Base-by-base conservation (phyloP, 2,888 invertebrate genomes). In the Sesamia inferens region DNA sequence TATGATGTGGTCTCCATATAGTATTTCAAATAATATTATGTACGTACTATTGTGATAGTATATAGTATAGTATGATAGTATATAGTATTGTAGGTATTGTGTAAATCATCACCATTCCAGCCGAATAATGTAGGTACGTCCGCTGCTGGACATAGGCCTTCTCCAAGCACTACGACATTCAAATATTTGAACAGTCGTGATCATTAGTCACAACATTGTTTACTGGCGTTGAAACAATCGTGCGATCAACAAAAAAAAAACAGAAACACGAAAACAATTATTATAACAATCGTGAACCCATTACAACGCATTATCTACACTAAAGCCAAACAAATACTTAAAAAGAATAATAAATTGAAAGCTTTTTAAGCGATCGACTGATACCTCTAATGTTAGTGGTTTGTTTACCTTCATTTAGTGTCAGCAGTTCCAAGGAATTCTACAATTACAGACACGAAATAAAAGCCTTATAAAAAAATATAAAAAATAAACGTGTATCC, bases 331-430 rank as follows among this genome's bases (percentile, higher is more conserved):
- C 31, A 63, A 84, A 81, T 72, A 74, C 51, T 61, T 63, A 63
- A 59, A 74, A 74, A 72, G 68, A 74, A 72, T 63, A 71, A 31
- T n/a, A 31, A 19, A 71, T 71, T 61, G 48, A 66, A 62, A 57
- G 55, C 59, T 48, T 68, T 71, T 68, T 67, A 63, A 62, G 54
- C 55, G 10, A 78, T 71, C 55, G 59, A 19, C 31, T 58, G 59
- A 65, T 68, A 73, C 24, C 58, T 65, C 31, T 24, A 47, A 24
- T 42, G n/a, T 57, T 39, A n/a, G 13, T 42, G n/a, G 24, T 64
- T 67, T 31, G 22, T 62, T 69, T 65, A 55, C 66, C 42, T 31
- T 58, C 42, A 44, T 71, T 78, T 59, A 71, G 58, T 76, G 63
- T 54, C 55, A n/a, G 10, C 22, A 58, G 4, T 65, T 74, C 39